These are phyloP conservation scores for Sarcophaga caerulescens DNA, from an alignment of 2,888 invertebrate species.

Conservation along the genomic window DNA sequence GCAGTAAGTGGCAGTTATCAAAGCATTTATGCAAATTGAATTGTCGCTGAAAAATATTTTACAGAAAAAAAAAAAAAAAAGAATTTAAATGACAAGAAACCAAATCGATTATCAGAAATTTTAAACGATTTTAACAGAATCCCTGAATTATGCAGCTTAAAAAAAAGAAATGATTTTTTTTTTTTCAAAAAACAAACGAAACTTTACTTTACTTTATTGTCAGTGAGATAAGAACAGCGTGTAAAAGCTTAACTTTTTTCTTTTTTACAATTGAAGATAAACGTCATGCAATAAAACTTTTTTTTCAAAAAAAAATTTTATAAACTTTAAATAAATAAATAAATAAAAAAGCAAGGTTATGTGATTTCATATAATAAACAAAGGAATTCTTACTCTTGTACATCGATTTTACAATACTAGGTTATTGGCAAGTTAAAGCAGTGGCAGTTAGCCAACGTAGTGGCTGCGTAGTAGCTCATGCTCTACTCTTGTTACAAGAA, in stretches of 20 bases:
- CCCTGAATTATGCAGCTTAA: neutral
- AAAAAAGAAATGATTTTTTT: neutral
- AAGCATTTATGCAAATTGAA: conserved; percentile 66
- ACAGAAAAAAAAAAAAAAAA: neutral
- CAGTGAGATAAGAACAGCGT: neutral
- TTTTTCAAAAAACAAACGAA: too few relatives aligned
- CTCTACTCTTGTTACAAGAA: too few relatives aligned
- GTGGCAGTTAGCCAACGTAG: too few relatives aligned
- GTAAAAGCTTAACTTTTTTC: neutral
- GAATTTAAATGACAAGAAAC: conserved; percentile 17
- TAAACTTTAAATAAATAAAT: too few relatives aligned
- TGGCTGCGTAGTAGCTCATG: too few relatives aligned
- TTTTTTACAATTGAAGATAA: neutral
- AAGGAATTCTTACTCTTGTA: too few relatives aligned
- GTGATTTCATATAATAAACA: too few relatives aligned
- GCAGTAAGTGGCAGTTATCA: conserved; percentile 36
- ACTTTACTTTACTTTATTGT: neutral
- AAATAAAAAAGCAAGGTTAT: too few relatives aligned
- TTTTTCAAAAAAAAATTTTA: too few relatives aligned
- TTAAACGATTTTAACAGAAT: conserved; percentile 33
- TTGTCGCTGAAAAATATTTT: conserved; percentile 20
- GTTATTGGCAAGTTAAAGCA: too few relatives aligned
- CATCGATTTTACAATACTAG: too few relatives aligned
- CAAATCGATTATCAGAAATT: conserved; percentile 55
- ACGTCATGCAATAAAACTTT: too few relatives aligned